These are phyloP conservation scores for Sarcoramphus papa DNA, from an alignment of 2,797 vertebrate species.

Conservation along the genomic window DNA sequence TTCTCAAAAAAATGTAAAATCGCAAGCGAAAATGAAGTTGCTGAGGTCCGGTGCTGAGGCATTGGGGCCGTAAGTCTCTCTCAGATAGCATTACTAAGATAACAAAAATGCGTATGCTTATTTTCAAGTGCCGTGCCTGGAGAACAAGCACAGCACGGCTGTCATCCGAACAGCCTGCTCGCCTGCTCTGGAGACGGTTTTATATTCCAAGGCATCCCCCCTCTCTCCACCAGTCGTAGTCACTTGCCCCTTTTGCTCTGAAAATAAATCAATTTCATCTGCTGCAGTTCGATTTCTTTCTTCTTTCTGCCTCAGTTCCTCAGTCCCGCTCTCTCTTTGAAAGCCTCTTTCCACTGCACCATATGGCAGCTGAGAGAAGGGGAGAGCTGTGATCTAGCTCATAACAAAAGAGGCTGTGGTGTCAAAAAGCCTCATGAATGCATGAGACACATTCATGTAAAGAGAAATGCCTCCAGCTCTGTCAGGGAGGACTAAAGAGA, in stretches of 20 bases:
- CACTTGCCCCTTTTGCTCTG: slow-evolving; percentile 28
- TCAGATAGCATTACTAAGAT: slow-evolving; percentile 17
- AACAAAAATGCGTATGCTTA: slow-evolving; percentile 12
- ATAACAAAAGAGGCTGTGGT: slow-evolving; percentile 70
- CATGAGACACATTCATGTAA: slow-evolving; percentile 66
- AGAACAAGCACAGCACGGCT: slow-evolving; percentile 16
- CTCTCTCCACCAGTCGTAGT: neutral
- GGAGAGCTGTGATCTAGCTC: slow-evolving; percentile 53
- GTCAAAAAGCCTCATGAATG: slow-evolving; percentile 75
- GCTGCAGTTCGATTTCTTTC: slow-evolving; percentile 43
- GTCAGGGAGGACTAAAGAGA: slow-evolving; percentile 59
- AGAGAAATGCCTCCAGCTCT: slow-evolving; percentile 65
- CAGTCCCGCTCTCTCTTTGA: slow-evolving; percentile 61
- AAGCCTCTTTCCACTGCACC: slow-evolving; percentile 61
- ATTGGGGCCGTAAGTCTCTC: neutral
- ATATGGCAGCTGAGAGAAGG: slow-evolving; percentile 80
- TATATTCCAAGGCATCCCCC: slow-evolving; percentile 37
- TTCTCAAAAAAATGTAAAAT: neutral
- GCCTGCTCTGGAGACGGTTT: slow-evolving; percentile 46
- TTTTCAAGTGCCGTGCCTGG: slow-evolving; percentile 8
- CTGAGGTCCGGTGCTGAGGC: neutral
- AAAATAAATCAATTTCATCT: slow-evolving; percentile 78
- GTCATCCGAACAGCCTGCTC: slow-evolving; percentile 36
- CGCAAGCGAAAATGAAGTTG: neutral
- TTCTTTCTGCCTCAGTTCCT: slow-evolving; percentile 38